Evolutionary conservation across 1,140 invertebrate genomes (phyloP), one percentile per base, ranked within the genome.

Genomic region (Bombus polaris): DNA sequence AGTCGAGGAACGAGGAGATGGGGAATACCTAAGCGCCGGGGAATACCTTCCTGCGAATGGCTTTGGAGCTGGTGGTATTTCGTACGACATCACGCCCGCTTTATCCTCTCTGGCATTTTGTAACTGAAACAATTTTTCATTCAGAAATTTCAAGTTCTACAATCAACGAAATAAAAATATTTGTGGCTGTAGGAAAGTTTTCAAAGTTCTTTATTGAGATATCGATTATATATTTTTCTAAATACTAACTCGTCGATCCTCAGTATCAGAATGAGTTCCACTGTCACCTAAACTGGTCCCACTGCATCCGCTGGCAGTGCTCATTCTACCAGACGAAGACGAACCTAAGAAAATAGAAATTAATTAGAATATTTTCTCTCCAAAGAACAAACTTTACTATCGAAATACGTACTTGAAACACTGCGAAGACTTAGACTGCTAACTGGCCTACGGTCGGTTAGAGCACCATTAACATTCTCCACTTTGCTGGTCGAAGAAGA

Each of bases 241-340:
- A 37, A 59, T 28, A 78, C 82, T 8, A 92, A 97, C 97, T 83
- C 97, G 96, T 90, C 97, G 96, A 42, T 98, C 97, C 86, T 98
- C 97, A 81, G 97, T 96, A 92, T 98, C 98, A 1, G 97, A 98
- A 93, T 98, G 97, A 1, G 97, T 97, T 77, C 97, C 97, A 91
- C 97, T 98, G 90, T 98, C 98, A 0, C 97, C 97, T 0, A 98
- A 95, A 90, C 97, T 98, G 37, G 96, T 97, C 4, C 97, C 97
- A 91, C 97, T 98, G 84, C 96, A 96, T 15, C 96, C 96, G 92
- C 97, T 97, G 0, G 96, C 97, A 3, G 97, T 97, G 91, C 97
- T 98, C 88, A 98, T 96, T 47, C 97, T 96, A 5, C 97, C 97
- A 10, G 97, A 98, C 0, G 97, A 98, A 2, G 96, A 96, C 28